Evolutionary conservation across 2,888 invertebrate species (phyloP).

Genomic region (Ectropis crepuscularia): DNA sequence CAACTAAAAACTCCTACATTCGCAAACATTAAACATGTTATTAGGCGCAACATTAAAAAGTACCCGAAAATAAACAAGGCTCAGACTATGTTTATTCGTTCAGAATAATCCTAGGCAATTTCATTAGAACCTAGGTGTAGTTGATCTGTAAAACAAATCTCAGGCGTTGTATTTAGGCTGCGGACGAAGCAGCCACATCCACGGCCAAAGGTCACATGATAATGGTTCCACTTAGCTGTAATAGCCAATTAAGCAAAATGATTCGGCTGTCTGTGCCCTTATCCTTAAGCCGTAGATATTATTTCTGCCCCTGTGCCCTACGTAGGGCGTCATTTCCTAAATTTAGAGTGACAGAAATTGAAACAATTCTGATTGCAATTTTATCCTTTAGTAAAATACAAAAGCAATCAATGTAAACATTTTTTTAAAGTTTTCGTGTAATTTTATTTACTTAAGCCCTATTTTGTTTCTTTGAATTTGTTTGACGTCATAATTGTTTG

Average conservation of each 20-base stretch:
- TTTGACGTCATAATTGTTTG: too few species aligned
- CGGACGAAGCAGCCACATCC: neutral
- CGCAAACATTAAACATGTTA: too few species aligned
- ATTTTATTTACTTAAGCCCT: too few species aligned
- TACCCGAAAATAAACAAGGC: slow-evolving; percentile 12
- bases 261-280: slow-evolving; percentile 9
- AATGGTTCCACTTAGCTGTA: slow-evolving; percentile 9
- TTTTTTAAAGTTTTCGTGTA: too few species aligned
- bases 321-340: neutral
- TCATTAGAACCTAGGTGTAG: slow-evolving; percentile 6
- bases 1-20: too few species aligned
- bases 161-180: slow-evolving; percentile 8
- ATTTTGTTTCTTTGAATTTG: too few species aligned
- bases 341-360: neutral
- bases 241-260: slow-evolving; percentile 19
- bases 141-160: slow-evolving; percentile 7
- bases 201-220: slow-evolving; percentile 5
- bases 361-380: neutral
- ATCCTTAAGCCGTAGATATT: neutral
- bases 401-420: too few species aligned
- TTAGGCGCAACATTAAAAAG: slow-evolving; percentile 1
- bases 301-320: neutral
- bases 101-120: slow-evolving; percentile 19
- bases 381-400: too few species aligned
- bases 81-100: slow-evolving; percentile 12